phyloP scores from a whole-genome alignment of 2,113 vertebrate genomes.

The Anser cygnoides region DNA sequence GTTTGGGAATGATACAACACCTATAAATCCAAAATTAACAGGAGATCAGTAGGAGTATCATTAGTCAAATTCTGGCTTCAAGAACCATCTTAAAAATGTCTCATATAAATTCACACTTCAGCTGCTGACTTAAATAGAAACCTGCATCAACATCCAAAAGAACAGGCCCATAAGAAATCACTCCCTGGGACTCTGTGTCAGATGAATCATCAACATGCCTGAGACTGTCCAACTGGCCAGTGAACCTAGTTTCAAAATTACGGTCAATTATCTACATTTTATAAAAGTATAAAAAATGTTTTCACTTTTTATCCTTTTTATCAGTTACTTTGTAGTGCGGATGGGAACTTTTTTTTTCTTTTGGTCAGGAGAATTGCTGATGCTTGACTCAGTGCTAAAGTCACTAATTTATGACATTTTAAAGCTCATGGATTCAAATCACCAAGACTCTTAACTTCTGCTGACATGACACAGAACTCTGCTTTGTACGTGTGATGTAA shows the following conservation, averaged over 20 bases:
- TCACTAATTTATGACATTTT: background rate
- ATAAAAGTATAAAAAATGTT: slow-evolving; percentile 1
- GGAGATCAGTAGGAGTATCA: slow-evolving; percentile 48
- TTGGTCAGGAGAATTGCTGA: background rate
- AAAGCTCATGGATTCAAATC: background rate
- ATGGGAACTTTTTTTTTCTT: background rate
- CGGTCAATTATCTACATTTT: background rate
- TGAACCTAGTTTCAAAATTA: slow-evolving; percentile 4
- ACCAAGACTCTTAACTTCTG: background rate
- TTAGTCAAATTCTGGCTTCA: slow-evolving; percentile 62
- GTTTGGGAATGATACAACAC: slow-evolving; percentile 35
- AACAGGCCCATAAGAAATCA: slow-evolving; percentile 21
- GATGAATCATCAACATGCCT: slow-evolving; percentile 38
- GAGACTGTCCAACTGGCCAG: slow-evolving; percentile 35
- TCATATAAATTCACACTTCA: slow-evolving; percentile 71
- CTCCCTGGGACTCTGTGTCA: slow-evolving; percentile 39
- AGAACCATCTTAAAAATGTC: slow-evolving; percentile 69
- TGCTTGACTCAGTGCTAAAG: background rate
- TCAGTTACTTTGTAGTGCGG: background rate
- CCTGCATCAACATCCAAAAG: slow-evolving; percentile 59
- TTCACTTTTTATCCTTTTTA: slow-evolving; percentile 6
- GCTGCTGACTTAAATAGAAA: slow-evolving; percentile 71
- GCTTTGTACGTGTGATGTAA: background rate
- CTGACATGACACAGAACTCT: background rate
- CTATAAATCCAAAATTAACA: slow-evolving; percentile 67